Evolutionary conservation across 2,797 vertebrate genomes (phyloP), one percentile per base, ranked within the genome.

Genomic region (Aythya fuligula): DNA sequence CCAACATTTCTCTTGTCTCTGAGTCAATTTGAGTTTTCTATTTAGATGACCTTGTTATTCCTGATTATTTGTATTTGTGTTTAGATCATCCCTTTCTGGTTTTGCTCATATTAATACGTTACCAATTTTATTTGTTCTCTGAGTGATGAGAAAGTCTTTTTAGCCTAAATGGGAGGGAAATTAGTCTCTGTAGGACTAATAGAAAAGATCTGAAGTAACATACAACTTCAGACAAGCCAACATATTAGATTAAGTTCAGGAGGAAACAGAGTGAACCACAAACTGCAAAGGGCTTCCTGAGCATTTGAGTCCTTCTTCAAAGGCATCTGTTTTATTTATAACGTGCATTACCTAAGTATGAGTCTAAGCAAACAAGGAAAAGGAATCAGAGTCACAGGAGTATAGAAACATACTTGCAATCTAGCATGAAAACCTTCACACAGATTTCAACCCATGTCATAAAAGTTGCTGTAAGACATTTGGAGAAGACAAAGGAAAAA

Each of bases 171-270:
- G 22, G 8, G 6, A 61, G 5, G 7, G 56, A 58, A 72, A 32
- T 21, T 32, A 12, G 11, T 67, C 15, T 86, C 77, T n/a, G 11
- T 66, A 74, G 34, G 20, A 78, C 47, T 73, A 66, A 73, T 0
- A 78, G 51, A 91, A 94, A 91, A 45, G 88, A 81, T 2, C 32
- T 88, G 79, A 93, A 90, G 41, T 16, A 64, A 28, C 47, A 38
- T 39, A 49, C 16, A 60, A 18, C n/a, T 86, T 43, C 12, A 66
- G 57, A 58, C 9, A 62, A 73, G 30, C 47, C 32, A 66, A 45
- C 1, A 2, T 21, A 9, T 70, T 27, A 25, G 27, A 49, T 79
- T 76, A 81, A 89, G 76, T 25, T 89, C 2, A 3, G 57, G 89
- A 88, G 39, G 32, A 90, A 85, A 53, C 30, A 61, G 19, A 34